Percentiles rank a stretch among this genome's conserved stretches.
Conservation (phyloP, 1,140 invertebrate genomes). For the Neotoxoptera formosana region DNA sequence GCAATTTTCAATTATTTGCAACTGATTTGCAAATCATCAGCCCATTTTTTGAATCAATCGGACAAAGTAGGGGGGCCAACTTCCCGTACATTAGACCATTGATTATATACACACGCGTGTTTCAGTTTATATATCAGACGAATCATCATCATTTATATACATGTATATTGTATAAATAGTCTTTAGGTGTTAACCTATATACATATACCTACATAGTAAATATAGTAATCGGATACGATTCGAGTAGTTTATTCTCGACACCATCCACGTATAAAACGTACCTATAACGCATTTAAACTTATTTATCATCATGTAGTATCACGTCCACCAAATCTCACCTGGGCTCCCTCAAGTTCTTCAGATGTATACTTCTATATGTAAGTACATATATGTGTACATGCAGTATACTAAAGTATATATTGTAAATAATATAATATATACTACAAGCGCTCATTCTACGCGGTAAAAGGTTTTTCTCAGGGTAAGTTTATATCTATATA, state of each 20-base stretch:
- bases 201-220: neutral
- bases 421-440: neutral
- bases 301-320: conserved; percentile 20
- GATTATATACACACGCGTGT: neutral
- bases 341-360: neutral
- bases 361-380: neutral
- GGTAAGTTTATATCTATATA: neutral
- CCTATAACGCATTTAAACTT: neutral
- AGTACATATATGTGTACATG: neutral
- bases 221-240: neutral
- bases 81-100: neutral
- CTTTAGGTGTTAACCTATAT: neutral
- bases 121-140: neutral
- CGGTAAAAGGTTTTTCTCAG: neutral
- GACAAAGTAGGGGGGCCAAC: no score
- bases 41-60: neutral
- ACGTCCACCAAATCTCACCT: conserved; percentile 21
- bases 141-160: neutral
- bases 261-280: neutral
- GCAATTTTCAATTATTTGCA: neutral
- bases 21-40: neutral
- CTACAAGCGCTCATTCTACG: neutral
- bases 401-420: neutral
- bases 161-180: neutral
- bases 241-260: neutral